Evolutionary conservation across 64 coral and sea anemone species (phyloP).

Genomic region (Anthopleura sola): DNA sequence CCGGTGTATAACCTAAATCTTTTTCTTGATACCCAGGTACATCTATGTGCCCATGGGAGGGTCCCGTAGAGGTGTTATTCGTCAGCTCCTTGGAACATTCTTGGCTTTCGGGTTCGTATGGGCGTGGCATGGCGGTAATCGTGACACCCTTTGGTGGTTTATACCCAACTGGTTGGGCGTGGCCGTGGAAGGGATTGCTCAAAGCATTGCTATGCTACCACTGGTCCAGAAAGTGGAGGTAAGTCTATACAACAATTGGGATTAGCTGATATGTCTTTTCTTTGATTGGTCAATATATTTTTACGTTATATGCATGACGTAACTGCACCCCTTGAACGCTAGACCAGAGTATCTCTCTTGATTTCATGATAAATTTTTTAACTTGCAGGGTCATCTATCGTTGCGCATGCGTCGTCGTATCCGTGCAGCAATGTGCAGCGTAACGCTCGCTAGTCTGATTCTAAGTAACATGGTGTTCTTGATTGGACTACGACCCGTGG

Average conservation of each 20-base stretch:
- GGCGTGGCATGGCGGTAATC: slow-evolving; percentile 82
- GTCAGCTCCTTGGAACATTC: slow-evolving; percentile 65
- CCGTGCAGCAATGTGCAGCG: slow-evolving; percentile 57
- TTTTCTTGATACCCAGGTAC: slow-evolving; percentile 50
- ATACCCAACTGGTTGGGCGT: slow-evolving; percentile 87
- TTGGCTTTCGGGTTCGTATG: slow-evolving; percentile 83
- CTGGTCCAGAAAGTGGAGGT: not conserved
- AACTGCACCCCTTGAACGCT: not conserved
- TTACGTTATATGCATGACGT: not conserved
- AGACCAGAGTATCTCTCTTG: no score
- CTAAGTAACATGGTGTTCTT: slow-evolving; percentile 96
- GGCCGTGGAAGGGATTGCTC: slow-evolving; percentile 22
- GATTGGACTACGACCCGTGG: slow-evolving; percentile 40
- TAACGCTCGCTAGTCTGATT: slow-evolving; percentile 48
- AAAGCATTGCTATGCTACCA: not conserved
- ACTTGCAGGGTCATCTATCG: slow-evolving; percentile 54
- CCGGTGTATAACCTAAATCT: not conserved
- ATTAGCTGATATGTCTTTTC: not conserved
- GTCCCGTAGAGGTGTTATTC: slow-evolving; percentile 62
- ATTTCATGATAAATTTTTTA: not conserved
- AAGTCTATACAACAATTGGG: not conserved
- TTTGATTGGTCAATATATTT: not conserved
- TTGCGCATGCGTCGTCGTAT: slow-evolving; percentile 67
- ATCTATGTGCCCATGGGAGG: slow-evolving; percentile 91
- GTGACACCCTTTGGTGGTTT: slow-evolving; percentile 62